Evolutionary conservation across 2,797 vertebrate genomes (phyloP), one percentile per base, ranked within the genome.

Genomic region (Champsocephalus esox): DNA sequence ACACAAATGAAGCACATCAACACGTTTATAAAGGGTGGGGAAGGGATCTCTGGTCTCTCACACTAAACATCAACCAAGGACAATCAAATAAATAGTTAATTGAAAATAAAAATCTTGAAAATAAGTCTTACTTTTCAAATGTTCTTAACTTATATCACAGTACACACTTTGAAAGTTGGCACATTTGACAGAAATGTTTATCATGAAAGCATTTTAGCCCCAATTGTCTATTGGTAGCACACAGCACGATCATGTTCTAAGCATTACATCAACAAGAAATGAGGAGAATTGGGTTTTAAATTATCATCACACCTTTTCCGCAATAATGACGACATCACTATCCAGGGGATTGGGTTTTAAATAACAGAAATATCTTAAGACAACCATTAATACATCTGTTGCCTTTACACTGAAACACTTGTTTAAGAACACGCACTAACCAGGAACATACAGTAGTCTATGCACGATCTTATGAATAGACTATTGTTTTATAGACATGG

Each of bases 1-100:
- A 77, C 54, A 71, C 52, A 80, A 74, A 75, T 73, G 14, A 68
- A 75, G 45, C 46, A 65, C 43, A 51, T 68, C 32, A 66, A 81
- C 62, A 52, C 45, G 56, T 85, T 64, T 46, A 59, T 51, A 70
- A 44, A 63, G 51, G 58, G 10, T 12, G 28, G 48, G 60, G 6
- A 41, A 28, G 24, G 38, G 12, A 32, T 55, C 28, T 55, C 48
- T 4, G 0, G 21, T 48, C 56, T 28, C 24, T 16, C 66, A 13
- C 44, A 72, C 9, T 38, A 72, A 13, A 68, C 66, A 44, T 6
- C 43, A 48, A 62, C 16, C 14, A 17, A 19, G 32, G 14, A 55
- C 19, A 3, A 34, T 7, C 3, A 12, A 16, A 44, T 41, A 14
- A 10, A 57, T 7, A 66, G 69, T 19, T 69, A 13, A 66, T 12